phyloP scores from a whole-genome alignment of 1,140 invertebrate species.

The Drosophila sulfurigaster region DNA sequence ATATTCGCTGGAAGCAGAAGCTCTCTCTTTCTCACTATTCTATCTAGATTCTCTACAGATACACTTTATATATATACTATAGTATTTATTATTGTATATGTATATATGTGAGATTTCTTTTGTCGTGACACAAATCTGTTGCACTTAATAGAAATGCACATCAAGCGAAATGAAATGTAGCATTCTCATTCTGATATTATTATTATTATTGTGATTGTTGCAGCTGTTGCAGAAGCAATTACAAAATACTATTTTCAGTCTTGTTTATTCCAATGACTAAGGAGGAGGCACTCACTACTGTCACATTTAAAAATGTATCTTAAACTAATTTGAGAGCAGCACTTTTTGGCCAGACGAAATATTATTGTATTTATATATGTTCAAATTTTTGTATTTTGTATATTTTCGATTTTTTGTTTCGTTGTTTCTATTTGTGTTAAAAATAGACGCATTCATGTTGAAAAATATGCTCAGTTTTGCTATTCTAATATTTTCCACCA shows the following conservation, averaged over 20 bases:
- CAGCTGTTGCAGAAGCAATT: slow-evolving; percentile 66
- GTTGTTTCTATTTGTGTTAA: slow-evolving; percentile 32
- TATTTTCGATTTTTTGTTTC: slow-evolving; percentile 4
- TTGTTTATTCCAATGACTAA: slow-evolving; percentile 64
- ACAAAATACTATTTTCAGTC: slow-evolving; percentile 47
- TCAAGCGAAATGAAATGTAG: not conserved
- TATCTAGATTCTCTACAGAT: not conserved
- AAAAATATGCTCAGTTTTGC: slow-evolving; percentile 72
- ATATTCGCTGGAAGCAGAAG: not conserved
- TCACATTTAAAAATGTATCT: slow-evolving; percentile 81
- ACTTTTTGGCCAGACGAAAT: slow-evolving; percentile 68
- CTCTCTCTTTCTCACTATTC: not conserved
- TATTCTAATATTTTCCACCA: slow-evolving; percentile 68
- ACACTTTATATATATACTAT: slow-evolving; percentile 13
- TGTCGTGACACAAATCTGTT: slow-evolving; percentile 35
- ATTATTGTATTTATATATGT: slow-evolving; percentile 54
- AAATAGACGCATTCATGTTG: slow-evolving; percentile 69
- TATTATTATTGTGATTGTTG: slow-evolving; percentile 6
- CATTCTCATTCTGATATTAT: slow-evolving; percentile 3
- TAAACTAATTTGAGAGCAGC: slow-evolving; percentile 79
- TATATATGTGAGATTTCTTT: slow-evolving; percentile 2
- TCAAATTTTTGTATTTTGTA: slow-evolving; percentile 35
- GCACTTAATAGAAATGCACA: slow-evolving; percentile 34
- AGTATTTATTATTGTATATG: slow-evolving; percentile 1
- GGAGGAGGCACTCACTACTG: slow-evolving; percentile 74